A percentile compares a stretch with the other conserved stretches of the same genome.
Evolutionary conservation across 2,797 vertebrate genomes (phyloP).

Genomic region (Pangasius sanitwongsei): DNA sequence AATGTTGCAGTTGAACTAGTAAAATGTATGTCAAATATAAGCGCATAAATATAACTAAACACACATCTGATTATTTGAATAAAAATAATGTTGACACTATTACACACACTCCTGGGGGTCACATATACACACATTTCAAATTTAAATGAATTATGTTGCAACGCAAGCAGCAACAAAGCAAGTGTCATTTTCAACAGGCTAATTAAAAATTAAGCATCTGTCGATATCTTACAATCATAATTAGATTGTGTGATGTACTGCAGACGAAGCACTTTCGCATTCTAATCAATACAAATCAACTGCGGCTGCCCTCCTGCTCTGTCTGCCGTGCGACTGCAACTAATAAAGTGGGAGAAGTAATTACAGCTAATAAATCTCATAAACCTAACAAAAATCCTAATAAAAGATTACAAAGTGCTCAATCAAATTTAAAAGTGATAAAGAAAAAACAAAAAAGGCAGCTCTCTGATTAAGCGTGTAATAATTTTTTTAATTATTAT

Average conservation of each 20-base stretch:
- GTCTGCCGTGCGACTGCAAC: conserved; percentile 25
- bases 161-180: conserved; percentile 29
- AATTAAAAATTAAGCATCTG: conserved; percentile 55
- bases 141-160: conserved; percentile 33
- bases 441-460: background rate
- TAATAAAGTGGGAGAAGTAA: conserved; percentile 41
- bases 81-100: background rate
- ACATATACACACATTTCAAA: background rate
- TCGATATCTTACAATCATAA: conserved; percentile 55
- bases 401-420: conserved; percentile 42
- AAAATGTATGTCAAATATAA: background rate
- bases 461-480: background rate
- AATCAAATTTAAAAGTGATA: conserved; percentile 28
- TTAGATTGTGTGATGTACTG: conserved; percentile 55
- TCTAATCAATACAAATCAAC: conserved; percentile 55
- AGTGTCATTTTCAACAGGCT: conserved; percentile 43
- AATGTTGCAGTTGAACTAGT: background rate
- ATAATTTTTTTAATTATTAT: background rate
- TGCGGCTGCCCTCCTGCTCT: conserved; percentile 33
- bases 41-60: background rate
- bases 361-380: conserved; percentile 47
- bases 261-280: conserved; percentile 50
- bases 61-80: background rate
- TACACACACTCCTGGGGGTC: background rate
- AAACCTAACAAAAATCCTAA: conserved; percentile 32